These are phyloP conservation scores for Trididemnum miniatum DNA, from an alignment of 23 tunicate genomes.

Conservation along the genomic window DNA sequence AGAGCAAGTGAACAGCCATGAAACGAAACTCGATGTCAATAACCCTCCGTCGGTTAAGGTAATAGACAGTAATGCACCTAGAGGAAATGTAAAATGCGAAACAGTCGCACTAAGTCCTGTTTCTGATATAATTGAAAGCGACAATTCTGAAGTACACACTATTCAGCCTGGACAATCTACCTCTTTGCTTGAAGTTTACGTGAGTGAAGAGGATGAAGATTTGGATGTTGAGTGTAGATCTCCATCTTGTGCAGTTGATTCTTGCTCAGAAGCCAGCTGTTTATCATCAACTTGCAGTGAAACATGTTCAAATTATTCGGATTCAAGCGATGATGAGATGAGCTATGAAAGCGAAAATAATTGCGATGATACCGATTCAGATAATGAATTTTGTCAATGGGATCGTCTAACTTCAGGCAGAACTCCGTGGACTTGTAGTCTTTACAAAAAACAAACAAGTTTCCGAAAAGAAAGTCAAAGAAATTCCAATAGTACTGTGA, in stretches of 20 bases:
- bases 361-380: slow-evolving; percentile 36
- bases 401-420: slow-evolving; percentile 30
- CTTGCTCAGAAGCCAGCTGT: not conserved
- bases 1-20: too few relatives aligned
- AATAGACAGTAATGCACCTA: too few relatives aligned
- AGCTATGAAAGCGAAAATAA: not conserved
- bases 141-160: too few relatives aligned
- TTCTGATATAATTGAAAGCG: too few relatives aligned
- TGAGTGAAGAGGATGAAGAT: too few relatives aligned
- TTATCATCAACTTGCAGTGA: not conserved
- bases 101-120: too few relatives aligned
- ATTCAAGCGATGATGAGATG: not conserved
- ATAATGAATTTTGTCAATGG: slow-evolving; percentile 41
- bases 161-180: too few relatives aligned
- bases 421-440: slow-evolving; percentile 44
- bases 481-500: not conserved
- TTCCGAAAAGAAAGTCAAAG: not conserved
- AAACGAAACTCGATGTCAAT: too few relatives aligned
- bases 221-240: not conserved
- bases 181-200: too few relatives aligned
- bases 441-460: not conserved
- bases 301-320: not conserved
- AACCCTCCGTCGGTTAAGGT: too few relatives aligned
- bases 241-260: not conserved
- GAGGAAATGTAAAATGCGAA: too few relatives aligned